Evolutionary conservation across 2,888 invertebrate species (phyloP).

Genomic region (Plebejus melissa): DNA sequence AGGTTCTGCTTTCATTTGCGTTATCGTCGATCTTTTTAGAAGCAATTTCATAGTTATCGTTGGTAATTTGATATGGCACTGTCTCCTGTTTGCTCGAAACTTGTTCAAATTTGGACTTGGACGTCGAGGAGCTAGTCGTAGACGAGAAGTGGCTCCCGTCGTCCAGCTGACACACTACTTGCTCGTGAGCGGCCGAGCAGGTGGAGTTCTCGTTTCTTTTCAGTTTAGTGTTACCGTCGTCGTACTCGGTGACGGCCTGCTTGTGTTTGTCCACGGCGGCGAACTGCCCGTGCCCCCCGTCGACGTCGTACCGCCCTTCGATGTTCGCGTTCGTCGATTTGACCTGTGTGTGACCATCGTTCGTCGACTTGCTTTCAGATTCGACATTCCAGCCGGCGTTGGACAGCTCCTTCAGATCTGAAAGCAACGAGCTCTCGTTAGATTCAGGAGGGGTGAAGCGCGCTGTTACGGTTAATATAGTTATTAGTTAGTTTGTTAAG

Average conservation of each 20-base stretch:
- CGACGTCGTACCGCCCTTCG: conserved; percentile 81
- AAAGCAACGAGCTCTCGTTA: conserved; percentile 39
- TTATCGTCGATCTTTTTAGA: conserved; percentile 45
- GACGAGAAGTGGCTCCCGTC: conserved; percentile 62
- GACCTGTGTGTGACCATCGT: conserved; percentile 82
- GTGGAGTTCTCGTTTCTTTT: conserved; percentile 61
- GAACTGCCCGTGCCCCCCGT: conserved; percentile 82
- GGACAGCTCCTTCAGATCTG: conserved; percentile 71
- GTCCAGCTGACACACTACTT: conserved; percentile 60
- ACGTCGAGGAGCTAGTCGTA: conserved; percentile 57
- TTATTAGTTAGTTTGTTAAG: conserved; percentile 59
- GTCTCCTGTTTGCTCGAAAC: conserved; percentile 58
- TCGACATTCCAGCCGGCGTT: conserved; percentile 84
- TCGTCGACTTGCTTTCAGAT: conserved; percentile 79
- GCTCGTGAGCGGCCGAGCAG: conserved; percentile 60
- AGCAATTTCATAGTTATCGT: conserved; percentile 51
- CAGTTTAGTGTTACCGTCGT: conserved; percentile 63
- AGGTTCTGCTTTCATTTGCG: conserved; percentile 49
- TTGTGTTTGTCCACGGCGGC: conserved; percentile 81
- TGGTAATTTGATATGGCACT: conserved; percentile 53
- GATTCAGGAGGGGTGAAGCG: not conserved
- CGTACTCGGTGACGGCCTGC: conserved; percentile 69
- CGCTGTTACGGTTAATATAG: conserved; percentile 56
- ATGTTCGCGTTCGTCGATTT: conserved; percentile 81
- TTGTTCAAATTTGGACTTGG: conserved; percentile 60